Percentiles rank a stretch among this genome's conserved stretches.
phyloP scores from a whole-genome alignment of 2,888 invertebrate species.

The Priocnemis perturbator region DNA sequence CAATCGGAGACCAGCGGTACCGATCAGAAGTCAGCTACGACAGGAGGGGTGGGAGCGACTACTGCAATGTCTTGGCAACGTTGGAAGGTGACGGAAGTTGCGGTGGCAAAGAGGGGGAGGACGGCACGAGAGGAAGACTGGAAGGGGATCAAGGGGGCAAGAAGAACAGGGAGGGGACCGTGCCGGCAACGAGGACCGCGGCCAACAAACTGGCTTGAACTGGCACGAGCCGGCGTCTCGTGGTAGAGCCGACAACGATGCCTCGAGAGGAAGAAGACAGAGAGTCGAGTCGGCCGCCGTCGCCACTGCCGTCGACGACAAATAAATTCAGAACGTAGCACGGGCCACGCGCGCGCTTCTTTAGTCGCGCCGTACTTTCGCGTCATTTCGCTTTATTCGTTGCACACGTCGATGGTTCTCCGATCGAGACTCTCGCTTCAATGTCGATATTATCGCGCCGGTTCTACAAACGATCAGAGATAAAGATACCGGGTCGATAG shows the following conservation, averaged over 20 bases:
- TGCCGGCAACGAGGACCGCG: slow-evolving; percentile 33
- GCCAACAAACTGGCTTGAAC: slow-evolving; percentile 67
- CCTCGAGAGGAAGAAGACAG: slow-evolving; percentile 20
- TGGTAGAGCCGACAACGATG: slow-evolving; percentile 50
- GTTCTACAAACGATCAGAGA: too few species aligned
- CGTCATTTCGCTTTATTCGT: slow-evolving; percentile 1
- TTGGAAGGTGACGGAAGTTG: slow-evolving; percentile 4
- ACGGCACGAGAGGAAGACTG: background rate
- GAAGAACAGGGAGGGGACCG: slow-evolving; percentile 10
- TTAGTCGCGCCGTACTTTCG: slow-evolving; percentile 27
- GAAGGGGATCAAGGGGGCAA: background rate
- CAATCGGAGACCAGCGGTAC: too few species aligned
- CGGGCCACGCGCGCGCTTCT: slow-evolving; percentile 46
- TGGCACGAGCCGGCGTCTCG: slow-evolving; percentile 62
- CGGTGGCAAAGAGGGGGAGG: background rate
- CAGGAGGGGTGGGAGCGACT: background rate
- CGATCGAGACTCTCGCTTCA: background rate
- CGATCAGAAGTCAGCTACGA: too few species aligned
- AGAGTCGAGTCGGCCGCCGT: slow-evolving; percentile 5
- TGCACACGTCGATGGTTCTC: background rate
- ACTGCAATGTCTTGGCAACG: background rate
- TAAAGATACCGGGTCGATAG: background rate
- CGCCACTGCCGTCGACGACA: slow-evolving; percentile 27
- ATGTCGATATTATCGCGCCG: too few species aligned
- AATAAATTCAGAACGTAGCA: slow-evolving; percentile 56